Percentiles rank a stretch among this genome's conserved stretches.
Conservation (phyloP, 2,797 vertebrate genomes). For the Poeciliopsis gracilis region DNA sequence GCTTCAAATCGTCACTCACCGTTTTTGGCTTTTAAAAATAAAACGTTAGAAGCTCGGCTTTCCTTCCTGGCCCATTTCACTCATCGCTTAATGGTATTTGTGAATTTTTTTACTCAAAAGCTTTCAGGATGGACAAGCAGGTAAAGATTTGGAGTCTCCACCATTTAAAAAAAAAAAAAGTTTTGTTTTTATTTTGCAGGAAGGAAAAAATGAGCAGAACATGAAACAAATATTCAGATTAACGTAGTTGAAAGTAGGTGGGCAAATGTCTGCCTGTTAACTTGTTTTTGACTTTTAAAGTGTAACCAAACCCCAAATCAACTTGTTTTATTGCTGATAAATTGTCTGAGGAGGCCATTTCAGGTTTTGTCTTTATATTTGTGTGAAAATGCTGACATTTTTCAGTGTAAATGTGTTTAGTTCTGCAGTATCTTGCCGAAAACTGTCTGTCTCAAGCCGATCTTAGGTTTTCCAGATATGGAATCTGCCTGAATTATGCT, state of each 20-base stretch:
- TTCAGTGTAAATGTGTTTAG: background rate
- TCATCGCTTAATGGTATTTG: constrained; percentile 27
- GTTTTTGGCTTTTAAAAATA: constrained; percentile 19
- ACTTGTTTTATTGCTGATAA: too few relatives aligned
- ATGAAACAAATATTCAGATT: background rate
- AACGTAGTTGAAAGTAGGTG: background rate
- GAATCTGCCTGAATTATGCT: background rate
- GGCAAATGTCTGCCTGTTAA: background rate
- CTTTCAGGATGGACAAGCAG: background rate
- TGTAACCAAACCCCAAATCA: background rate
- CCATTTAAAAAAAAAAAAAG: background rate
- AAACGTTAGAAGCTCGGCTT: constrained; percentile 46
- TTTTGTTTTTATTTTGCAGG: background rate
- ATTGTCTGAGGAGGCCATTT: too few relatives aligned
- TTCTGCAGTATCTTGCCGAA: too few relatives aligned
- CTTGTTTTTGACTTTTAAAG: background rate
- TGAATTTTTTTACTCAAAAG: constrained; percentile 24
- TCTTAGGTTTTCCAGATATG: background rate
- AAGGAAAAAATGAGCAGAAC: background rate
- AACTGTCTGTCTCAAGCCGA: too few relatives aligned
- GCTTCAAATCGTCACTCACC: constrained; percentile 33
- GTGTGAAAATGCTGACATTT: too few relatives aligned
- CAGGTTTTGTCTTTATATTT: too few relatives aligned
- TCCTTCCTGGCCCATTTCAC: constrained; percentile 51
- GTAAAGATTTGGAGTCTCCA: background rate